Base-by-base conservation (phyloP, 1,140 invertebrate species). In the Drosophila guanche region DNA sequence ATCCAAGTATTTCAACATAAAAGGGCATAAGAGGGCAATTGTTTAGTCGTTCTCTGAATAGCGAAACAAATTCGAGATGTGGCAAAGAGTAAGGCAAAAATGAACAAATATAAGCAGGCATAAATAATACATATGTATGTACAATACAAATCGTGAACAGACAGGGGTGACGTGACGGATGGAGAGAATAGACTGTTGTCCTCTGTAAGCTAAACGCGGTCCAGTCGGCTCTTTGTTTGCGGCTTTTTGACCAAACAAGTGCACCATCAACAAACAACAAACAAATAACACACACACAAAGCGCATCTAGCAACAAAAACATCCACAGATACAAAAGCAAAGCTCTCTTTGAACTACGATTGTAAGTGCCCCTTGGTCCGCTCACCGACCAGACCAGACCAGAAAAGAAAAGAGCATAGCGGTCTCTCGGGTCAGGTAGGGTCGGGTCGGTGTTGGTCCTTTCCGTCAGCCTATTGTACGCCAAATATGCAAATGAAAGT, bases 221-320 rank as follows among this genome's bases (percentile, higher is more conserved):
- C 61, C 71, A 68, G 66, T 68, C 63, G 50, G 50, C 72, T 79
- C 66, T 86, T 84, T 84, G 81, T 86, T 58, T 52, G 80, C 68
- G 72, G 72, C 76, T 85, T 84, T 84, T 84, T 86, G 81, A 73
- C 76, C 72, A 80, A 84, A 86, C 81, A 86, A 86, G 80, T 86
- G 72, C 81, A 42, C 67, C 72, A 68, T 72, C 76, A 66, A 74
- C 66, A 68, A 73, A 52, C 76, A 66, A 74, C 65, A 68, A 68
- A 68, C 65, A 68, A 68, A 68, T 50, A 68, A 62, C 47, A 67
- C 20, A 55, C 29, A 74, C 67, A 80, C 72, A 84, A 80, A 79
- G 60, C 75, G 48, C 53, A 75, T 66, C 68, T 57, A 83, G 51
- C 43, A 71, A 56, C 77, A 66, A 65, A 47, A 77, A 55, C 57